phyloP scores from a whole-genome alignment of 2,888 invertebrate species.

The Dicycla oo region DNA sequence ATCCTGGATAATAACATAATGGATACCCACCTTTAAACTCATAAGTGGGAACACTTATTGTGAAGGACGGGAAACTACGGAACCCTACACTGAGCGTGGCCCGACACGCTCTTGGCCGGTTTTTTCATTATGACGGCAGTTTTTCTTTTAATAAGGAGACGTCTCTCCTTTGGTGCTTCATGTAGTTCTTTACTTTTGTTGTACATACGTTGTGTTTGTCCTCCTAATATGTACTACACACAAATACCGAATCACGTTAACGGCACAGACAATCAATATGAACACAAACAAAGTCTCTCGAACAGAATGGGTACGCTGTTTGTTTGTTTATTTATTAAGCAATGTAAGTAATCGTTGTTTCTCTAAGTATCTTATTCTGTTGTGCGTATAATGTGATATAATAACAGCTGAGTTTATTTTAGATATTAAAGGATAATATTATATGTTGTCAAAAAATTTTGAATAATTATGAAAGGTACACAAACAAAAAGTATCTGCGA shows the following conservation, averaged over 20 bases:
- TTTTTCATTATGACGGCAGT: too few species aligned
- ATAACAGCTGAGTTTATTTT: conserved; percentile 3
- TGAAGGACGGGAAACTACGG: too few species aligned
- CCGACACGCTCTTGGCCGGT: too few species aligned
- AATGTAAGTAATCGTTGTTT: conserved; percentile 28
- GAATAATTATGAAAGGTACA: background rate
- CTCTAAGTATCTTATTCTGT: conserved; percentile 27
- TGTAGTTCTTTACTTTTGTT: background rate
- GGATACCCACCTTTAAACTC: too few species aligned
- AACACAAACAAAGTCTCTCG: conserved; percentile 47
- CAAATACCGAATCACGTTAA: conserved; percentile 29
- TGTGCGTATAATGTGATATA: conserved; percentile 13
- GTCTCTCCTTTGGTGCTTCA: background rate
- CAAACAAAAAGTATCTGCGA: background rate
- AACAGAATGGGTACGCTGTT: conserved; percentile 20
- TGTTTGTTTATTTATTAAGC: conserved; percentile 33
- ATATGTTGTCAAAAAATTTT: background rate
- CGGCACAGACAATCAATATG: conserved; percentile 43
- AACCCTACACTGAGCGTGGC: too few species aligned
- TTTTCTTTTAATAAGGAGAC: background rate
- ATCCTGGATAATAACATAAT: too few species aligned
- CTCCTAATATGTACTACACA: background rate
- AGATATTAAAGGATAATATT: conserved; percentile 12
- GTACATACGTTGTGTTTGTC: conserved; percentile 1
- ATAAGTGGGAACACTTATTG: too few species aligned